Evolutionary conservation across 2,113 vertebrate genomes (phyloP), one percentile per base, ranked within the genome.

Genomic region (Hyperopisus bebe): DNA sequence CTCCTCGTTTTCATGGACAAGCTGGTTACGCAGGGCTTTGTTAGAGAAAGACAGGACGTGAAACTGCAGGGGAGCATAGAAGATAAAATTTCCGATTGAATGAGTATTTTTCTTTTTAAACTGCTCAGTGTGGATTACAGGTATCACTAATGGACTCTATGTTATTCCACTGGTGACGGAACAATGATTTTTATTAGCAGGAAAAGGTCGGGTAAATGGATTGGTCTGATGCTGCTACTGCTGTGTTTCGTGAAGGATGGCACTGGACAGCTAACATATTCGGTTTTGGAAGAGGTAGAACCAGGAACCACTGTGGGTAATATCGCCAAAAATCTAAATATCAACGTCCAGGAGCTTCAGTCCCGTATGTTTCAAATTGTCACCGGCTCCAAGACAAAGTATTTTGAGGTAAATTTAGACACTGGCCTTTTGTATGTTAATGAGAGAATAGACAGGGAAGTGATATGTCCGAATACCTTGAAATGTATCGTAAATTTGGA

Each of bases 391-490:
- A 94, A 92, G 0, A 92, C 92, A 55, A 92, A 93, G 70, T 91
- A 92, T 90, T 93, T 96, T 31, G 90, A 93, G 90, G 94, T 96
- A 83, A 93, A 96, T 91, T 74, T 93, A 35, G 93, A 94, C 24
- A 96, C 94, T 17, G 96, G 96, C 31, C 88, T 94, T 77, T 88
- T 97, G 11, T 90, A 91, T 90, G 86, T 96, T 47, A 93, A 92
- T 51, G 94, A 95, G 48, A 95, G 91, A 89, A 93, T 96, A 91
- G 94, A 97, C 90, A 92, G 96, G 83, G 95, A 96, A 66, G 82
- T 89, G 51, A 89, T 96, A 17, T 96, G 96, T 70, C 93, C 90
- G 9, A 77, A 92, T 51, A 87, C 13, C 0, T 90, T 92, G 0
- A 93, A 92, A 87, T 97, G 96, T 89, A 47, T 93, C 2, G 48